Conservation (phyloP, 2,113 vertebrate species). For the Rostratula benghalensis region DNA sequence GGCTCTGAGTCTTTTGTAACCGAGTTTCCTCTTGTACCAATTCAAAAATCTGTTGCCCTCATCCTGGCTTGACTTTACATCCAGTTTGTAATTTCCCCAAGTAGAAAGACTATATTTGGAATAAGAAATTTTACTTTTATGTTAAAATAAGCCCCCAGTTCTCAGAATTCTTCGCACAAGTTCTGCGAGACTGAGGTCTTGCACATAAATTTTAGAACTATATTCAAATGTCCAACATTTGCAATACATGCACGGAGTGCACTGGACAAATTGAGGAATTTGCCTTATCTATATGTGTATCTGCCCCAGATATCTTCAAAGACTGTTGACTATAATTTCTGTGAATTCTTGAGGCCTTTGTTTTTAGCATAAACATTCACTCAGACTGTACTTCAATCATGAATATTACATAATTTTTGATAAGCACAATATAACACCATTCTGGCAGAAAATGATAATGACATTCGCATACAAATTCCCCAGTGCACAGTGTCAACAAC, state of each 20-base stretch:
- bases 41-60: background rate
- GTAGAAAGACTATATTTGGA: background rate
- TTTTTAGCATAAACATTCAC: background rate
- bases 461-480: background rate
- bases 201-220: background rate
- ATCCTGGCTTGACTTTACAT: background rate
- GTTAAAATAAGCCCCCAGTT: background rate
- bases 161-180: background rate
- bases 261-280: background rate
- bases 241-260: background rate
- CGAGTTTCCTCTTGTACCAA: background rate
- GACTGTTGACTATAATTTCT: background rate
- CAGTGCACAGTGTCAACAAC: background rate
- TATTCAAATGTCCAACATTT: background rate
- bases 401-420: background rate
- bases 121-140: background rate
- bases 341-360: background rate
- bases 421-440: background rate
- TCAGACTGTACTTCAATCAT: background rate
- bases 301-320: background rate
- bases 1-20: background rate
- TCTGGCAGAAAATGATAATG: background rate
- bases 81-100: background rate
- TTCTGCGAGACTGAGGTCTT: background rate
- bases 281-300: background rate